Conservation (phyloP, 1,140 invertebrate genomes). For the Drosophila parabipectinata region DNA sequence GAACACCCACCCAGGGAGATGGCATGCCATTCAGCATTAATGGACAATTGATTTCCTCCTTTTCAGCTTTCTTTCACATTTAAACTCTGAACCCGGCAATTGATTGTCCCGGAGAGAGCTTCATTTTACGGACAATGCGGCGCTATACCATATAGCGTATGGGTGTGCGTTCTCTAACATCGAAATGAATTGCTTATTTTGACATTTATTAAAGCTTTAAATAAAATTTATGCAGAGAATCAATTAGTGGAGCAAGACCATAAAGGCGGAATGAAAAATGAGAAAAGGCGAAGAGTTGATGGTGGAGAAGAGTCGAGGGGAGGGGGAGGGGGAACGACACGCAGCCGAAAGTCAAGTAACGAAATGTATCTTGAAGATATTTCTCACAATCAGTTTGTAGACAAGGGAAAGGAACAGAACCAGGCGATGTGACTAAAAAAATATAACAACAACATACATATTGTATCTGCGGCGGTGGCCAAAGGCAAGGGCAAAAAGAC, state of each 20-base stretch:
- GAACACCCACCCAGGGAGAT: conserved; percentile 16
- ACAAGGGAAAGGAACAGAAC: conserved; percentile 41
- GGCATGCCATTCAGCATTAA: conserved; percentile 9
- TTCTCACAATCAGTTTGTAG: conserved; percentile 77
- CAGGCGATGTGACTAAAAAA: conserved; percentile 33
- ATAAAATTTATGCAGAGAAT: conserved; percentile 83
- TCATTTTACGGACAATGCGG: conserved; percentile 53
- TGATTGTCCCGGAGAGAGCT: conserved; percentile 76
- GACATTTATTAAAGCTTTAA: conserved; percentile 83
- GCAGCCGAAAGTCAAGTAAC: conserved; percentile 63
- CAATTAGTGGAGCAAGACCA: conserved; percentile 69
- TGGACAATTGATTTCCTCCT: conserved; percentile 42
- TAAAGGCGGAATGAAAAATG: conserved; percentile 17
- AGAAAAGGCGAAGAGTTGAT: conserved; percentile 5
- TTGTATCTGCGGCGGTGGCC: conserved; percentile 12
- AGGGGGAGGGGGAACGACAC: conserved; percentile 5
- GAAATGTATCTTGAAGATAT: conserved; percentile 63
- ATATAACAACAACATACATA: conserved; percentile 32
- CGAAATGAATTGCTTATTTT: conserved; percentile 83
- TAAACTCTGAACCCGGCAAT: conserved; percentile 81
- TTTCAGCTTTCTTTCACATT: conserved; percentile 59
- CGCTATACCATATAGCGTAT: conserved; percentile 15
- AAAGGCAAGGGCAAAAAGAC: conserved; percentile 68
- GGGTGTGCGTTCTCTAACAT: conserved; percentile 71
- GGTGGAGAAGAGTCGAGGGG: background rate